A percentile compares a stretch with the other conserved stretches of the same genome.
Evolutionary conservation across 2,888 invertebrate species (phyloP).

Genomic region (Miltochrista miniata): DNA sequence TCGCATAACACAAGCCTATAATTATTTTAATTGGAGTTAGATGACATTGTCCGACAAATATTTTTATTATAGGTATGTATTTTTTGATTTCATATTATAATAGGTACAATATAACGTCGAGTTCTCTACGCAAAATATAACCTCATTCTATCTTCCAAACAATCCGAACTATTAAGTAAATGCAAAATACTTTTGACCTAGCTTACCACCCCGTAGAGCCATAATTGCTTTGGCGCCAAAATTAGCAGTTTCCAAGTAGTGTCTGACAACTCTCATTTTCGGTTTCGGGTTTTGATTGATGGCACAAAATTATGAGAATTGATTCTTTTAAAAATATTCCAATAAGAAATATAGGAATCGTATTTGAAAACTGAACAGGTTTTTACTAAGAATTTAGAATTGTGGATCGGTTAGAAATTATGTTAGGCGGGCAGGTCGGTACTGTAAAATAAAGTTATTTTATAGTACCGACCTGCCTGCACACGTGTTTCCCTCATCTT

Average conservation of each 20-base stretch:
- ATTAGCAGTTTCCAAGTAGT: not conserved
- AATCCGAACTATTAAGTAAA: not conserved
- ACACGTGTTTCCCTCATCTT: too few species aligned
- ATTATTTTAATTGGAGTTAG: too few species aligned
- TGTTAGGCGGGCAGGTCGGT: too few species aligned
- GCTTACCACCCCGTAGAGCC: not conserved
- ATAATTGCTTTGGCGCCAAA: not conserved
- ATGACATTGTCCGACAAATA: too few species aligned
- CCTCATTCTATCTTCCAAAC: too few species aligned
- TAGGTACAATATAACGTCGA: too few species aligned
- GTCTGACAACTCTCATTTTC: not conserved
- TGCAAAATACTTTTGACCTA: not conserved
- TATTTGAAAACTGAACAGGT: not conserved
- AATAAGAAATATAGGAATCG: not conserved
- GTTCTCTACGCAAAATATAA: too few species aligned
- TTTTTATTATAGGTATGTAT: too few species aligned
- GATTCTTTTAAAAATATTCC: not conserved
- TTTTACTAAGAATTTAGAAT: not conserved
- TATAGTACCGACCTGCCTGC: too few species aligned
- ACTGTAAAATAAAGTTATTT: too few species aligned
- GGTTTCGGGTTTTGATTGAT: not conserved
- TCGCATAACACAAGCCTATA: too few species aligned
- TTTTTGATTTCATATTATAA: too few species aligned
- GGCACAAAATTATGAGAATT: conserved; percentile 1
- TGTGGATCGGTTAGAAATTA: not conserved